phyloP scores from a whole-genome alignment of 2,797 vertebrate species.

The Threskiornis aethiopicus region DNA sequence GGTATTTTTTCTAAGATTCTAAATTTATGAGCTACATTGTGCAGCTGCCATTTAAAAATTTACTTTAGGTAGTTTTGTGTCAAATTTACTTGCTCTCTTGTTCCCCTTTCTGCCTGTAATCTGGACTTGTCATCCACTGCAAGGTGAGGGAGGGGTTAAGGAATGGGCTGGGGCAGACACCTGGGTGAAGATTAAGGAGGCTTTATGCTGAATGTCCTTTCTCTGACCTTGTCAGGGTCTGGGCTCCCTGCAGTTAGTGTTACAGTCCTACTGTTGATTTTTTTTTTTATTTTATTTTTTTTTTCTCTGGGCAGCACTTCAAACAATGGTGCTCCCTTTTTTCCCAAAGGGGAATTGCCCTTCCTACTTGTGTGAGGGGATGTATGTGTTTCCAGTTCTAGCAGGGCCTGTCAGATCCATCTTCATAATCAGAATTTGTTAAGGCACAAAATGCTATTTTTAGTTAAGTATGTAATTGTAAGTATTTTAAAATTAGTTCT shows the following conservation, averaged over 20 bases:
- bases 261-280: neutral
- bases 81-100: neutral
- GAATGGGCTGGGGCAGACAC: neutral
- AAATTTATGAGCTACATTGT: neutral
- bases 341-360: neutral
- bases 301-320: neutral
- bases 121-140: neutral
- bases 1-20: constrained; percentile 25
- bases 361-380: neutral
- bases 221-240: neutral
- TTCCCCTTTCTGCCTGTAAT: neutral
- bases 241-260: neutral
- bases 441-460: neutral
- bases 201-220: neutral
- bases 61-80: neutral
- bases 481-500: neutral
- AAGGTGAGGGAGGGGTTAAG: neutral
- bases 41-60: neutral
- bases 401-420: neutral
- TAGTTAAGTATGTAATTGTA: neutral
- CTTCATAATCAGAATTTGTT: neutral
- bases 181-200: neutral
- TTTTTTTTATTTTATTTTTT: neutral
- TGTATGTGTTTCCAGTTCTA: neutral
- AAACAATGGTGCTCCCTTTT: neutral